Base-by-base conservation (phyloP, 2,797 vertebrate genomes). In the Sebastes steindachneri region DNA sequence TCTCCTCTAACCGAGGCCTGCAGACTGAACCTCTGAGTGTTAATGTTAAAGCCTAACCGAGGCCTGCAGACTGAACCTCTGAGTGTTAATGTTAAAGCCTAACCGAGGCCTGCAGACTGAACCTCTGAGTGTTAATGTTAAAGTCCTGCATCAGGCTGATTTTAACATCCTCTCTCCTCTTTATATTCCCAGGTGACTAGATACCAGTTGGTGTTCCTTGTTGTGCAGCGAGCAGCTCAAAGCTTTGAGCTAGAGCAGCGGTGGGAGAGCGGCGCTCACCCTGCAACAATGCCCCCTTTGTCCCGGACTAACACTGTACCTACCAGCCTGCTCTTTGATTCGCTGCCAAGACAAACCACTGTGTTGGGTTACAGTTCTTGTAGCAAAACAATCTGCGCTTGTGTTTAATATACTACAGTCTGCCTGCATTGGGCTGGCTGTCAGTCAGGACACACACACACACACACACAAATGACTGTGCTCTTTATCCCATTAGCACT, bases 401-500 rank as follows among this genome's bases (percentile, higher is more conserved):
- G 91, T 96, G 95, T 97, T 97, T 97, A 97, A 97, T 96, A 97
- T 93, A 95, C 93, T 96, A 94, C 86, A 95, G 95, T 95, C 93
- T 88, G 96, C 93, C 94, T 95, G 93, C 95, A 95, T 96, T 94
- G 91, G 92, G 94, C 91, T 95, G 93, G 90, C 88, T 95, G 96
- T 96, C 96, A 97, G 95, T 97, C 96, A 96, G 93, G 89, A n/a
- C 76, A 57, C 87, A 10, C 75, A 73, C 86, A 83, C 77, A 77
- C 73, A 62, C 59, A 45, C 77, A 59, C 29, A 68, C 9, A 33
- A 7, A 72, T 35, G 45, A 80, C 51, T 63, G 59, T 35, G 72
- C 90, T 92, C 89, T 89, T 94, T 92, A 93, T 93, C 92, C 92
- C 93, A 94, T 95, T 95, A 95, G 93, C 87, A 82, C 88, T 94